These are phyloP conservation scores for Chrysaora quinquecirrha DNA, from an alignment of 30 jellyfish, hydroid and myxozoan species.

Conservation along the genomic window DNA sequence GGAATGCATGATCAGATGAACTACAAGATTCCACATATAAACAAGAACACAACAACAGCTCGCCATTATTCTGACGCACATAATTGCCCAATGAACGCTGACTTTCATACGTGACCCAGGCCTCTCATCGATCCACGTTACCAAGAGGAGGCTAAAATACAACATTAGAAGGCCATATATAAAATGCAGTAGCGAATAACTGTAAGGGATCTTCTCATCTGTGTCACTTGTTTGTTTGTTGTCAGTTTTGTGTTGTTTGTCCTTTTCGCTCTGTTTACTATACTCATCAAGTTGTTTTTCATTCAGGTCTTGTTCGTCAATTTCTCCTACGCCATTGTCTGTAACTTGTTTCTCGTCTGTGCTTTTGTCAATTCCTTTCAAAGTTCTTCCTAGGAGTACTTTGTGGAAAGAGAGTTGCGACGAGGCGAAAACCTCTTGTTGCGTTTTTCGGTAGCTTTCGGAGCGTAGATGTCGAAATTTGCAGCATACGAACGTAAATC, in stretches of 20 bases:
- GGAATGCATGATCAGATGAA: slow-evolving; percentile 37
- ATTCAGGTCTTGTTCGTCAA: not conserved
- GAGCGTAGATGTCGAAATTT: slow-evolving; percentile 11
- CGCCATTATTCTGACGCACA: slow-evolving; percentile 88
- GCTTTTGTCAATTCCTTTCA: not conserved
- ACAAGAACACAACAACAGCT: slow-evolving; percentile 79
- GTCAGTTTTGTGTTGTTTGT: not conserved
- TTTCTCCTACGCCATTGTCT: not conserved
- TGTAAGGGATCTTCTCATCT: slow-evolving; percentile 25
- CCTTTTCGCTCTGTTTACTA: not conserved
- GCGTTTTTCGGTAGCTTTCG: not conserved
- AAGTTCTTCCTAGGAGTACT: slow-evolving; percentile 15
- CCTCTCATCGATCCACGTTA: slow-evolving; percentile 93
- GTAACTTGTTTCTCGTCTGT: not conserved
- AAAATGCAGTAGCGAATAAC: slow-evolving; percentile 40
- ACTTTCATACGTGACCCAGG: slow-evolving; percentile 92
- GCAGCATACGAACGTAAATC: slow-evolving; percentile 40
- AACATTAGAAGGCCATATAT: slow-evolving; percentile 39
- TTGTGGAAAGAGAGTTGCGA: slow-evolving; percentile 13
- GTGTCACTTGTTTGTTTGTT: not conserved
- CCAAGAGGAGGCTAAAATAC: slow-evolving; percentile 60
- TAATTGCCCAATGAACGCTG: slow-evolving; percentile 89
- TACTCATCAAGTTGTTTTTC: not conserved
- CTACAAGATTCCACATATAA: slow-evolving; percentile 81
- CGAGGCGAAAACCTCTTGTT: not conserved